Evolutionary conservation across 2,888 invertebrate genomes (phyloP).

Genomic region (Gonocerus acuteangulatus): DNA sequence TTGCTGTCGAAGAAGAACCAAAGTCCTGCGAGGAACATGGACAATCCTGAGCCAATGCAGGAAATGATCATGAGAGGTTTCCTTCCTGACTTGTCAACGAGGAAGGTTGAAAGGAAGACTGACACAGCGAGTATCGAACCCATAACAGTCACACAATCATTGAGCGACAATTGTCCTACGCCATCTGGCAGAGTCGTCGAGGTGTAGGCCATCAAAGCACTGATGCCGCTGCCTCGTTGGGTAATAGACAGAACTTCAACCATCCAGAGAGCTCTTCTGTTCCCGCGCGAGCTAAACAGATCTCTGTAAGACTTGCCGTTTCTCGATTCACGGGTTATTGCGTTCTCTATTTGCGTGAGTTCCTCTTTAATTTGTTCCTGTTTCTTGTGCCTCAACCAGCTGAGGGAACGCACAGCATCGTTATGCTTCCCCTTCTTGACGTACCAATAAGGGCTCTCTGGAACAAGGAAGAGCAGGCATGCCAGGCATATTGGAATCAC

Average conservation of each 20-base stretch:
- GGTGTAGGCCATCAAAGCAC: conserved; percentile 37
- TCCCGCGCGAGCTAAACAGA: conserved; percentile 32
- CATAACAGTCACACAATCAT: conserved; percentile 36
- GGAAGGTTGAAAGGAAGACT: conserved; percentile 26
- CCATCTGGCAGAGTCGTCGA: conserved; percentile 35
- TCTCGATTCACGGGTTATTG: conserved; percentile 35
- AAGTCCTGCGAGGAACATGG: conserved; percentile 27
- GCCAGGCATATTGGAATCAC: conserved; percentile 50
- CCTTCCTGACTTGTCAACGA: conserved; percentile 36
- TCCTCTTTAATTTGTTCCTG: conserved; percentile 52
- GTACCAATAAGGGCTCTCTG: conserved; percentile 60
- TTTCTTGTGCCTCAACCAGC: conserved; percentile 51
- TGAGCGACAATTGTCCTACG: conserved; percentile 23
- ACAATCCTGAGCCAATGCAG: conserved; percentile 25
- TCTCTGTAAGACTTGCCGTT: conserved; percentile 29
- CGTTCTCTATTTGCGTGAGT: conserved; percentile 30
- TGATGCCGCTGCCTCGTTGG: conserved; percentile 35
- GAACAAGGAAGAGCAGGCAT: conserved; percentile 53
- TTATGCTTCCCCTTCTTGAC: conserved; percentile 49
- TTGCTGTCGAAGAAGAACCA: conserved; percentile 34
- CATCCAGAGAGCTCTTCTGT: conserved; percentile 35
- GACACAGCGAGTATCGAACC: conserved; percentile 31
- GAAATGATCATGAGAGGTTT: conserved; percentile 35
- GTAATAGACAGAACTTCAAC: conserved; percentile 34
- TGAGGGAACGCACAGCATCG: conserved; percentile 52